phyloP scores from a whole-genome alignment of 2,888 invertebrate species.

The Maniola hyperantus region DNA sequence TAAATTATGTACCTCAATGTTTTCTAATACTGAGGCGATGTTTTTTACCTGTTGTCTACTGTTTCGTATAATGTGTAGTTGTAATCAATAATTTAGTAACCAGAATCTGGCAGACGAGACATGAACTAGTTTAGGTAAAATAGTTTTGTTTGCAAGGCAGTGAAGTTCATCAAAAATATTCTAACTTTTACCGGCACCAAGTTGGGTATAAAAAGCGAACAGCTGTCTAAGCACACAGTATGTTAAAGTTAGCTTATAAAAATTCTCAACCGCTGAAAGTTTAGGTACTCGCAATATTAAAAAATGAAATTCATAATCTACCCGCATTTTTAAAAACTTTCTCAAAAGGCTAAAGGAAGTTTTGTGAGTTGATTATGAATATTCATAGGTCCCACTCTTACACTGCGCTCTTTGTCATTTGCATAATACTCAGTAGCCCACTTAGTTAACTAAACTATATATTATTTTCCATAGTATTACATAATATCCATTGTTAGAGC shows the following conservation, averaged over 20 bases:
- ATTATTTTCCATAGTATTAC: slow-evolving; percentile 26
- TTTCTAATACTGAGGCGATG: too few relatives aligned
- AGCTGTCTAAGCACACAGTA: slow-evolving; percentile 16
- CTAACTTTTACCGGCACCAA: background rate
- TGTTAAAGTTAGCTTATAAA: slow-evolving; percentile 12
- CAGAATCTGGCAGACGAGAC: too few relatives aligned
- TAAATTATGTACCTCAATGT: too few relatives aligned
- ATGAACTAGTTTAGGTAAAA: too few relatives aligned
- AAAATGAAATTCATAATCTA: slow-evolving; percentile 32
- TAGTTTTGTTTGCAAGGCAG: too few relatives aligned
- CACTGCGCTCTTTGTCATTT: slow-evolving; percentile 46
- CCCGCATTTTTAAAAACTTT: slow-evolving; percentile 32
- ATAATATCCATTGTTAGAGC: slow-evolving; percentile 1
- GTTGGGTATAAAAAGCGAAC: slow-evolving; percentile 7
- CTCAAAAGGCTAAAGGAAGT: slow-evolving; percentile 37
- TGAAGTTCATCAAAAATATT: background rate
- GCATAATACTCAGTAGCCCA: slow-evolving; percentile 47
- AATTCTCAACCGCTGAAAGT: slow-evolving; percentile 21
- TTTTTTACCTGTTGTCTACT: too few relatives aligned
- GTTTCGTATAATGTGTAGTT: too few relatives aligned
- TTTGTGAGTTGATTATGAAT: slow-evolving; percentile 43
- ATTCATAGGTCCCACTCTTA: slow-evolving; percentile 45
- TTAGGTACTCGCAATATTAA: slow-evolving; percentile 19
- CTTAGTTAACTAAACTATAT: slow-evolving; percentile 36
- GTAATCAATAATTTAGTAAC: too few relatives aligned